Conservation (phyloP, 1,140 invertebrate genomes). For the Drosophila ironensis region DNA sequence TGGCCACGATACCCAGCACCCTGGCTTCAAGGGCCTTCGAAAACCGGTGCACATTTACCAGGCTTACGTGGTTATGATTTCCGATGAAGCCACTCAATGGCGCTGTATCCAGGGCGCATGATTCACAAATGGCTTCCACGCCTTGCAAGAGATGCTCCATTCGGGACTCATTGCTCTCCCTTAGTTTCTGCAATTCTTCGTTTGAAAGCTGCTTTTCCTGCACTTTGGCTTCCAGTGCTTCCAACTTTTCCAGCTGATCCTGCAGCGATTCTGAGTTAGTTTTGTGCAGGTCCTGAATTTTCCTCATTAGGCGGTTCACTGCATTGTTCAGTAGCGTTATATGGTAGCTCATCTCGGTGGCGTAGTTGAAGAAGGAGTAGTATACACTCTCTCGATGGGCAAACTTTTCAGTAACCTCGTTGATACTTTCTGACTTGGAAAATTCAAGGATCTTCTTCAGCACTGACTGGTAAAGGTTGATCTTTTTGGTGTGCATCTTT, state of each 20-base stretch:
- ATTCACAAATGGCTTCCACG: slow-evolving; percentile 43
- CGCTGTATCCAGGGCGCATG: slow-evolving; percentile 29
- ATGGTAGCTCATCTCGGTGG: slow-evolving; percentile 64
- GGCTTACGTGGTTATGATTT: slow-evolving; percentile 50
- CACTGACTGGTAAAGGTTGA: slow-evolving; percentile 56
- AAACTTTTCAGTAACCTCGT: slow-evolving; percentile 58
- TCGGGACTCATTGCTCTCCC: slow-evolving; percentile 29
- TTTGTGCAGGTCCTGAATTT: slow-evolving; percentile 39
- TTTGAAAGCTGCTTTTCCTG: slow-evolving; percentile 40
- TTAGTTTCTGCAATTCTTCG: slow-evolving; percentile 15
- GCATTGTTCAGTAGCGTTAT: slow-evolving; percentile 59
- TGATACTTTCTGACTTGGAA: slow-evolving; percentile 31
- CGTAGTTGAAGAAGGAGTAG: slow-evolving; percentile 64
- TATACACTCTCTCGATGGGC: slow-evolving; percentile 57
- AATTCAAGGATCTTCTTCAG: slow-evolving; percentile 55
- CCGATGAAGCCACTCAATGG: slow-evolving; percentile 26
- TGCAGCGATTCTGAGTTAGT: slow-evolving; percentile 41
- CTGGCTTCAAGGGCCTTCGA: slow-evolving; percentile 49
- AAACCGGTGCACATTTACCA: slow-evolving; percentile 47
- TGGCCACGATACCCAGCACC: slow-evolving; percentile 41
- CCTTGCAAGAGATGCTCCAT: slow-evolving; percentile 49
- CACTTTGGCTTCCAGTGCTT: slow-evolving; percentile 30
- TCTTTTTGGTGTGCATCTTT: slow-evolving; percentile 49
- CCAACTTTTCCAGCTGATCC: slow-evolving; percentile 40
- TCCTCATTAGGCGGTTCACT: slow-evolving; percentile 48